Evolutionary conservation across 2,797 vertebrate species (phyloP).

Genomic region (Lagocephalus sceleratus): DNA sequence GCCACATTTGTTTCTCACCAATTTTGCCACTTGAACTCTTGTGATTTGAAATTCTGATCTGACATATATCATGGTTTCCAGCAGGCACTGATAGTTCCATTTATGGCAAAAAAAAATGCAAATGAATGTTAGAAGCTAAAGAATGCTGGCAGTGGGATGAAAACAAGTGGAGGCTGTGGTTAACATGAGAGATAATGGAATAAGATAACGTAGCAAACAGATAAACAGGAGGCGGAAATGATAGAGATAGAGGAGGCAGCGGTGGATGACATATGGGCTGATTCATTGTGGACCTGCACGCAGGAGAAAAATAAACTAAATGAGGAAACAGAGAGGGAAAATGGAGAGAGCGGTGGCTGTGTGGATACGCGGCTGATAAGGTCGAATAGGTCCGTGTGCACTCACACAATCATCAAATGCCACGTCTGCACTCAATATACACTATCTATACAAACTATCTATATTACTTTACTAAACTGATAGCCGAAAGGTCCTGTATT

Average conservation of each 20-base stretch:
- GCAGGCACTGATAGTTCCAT: neutral
- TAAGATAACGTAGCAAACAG: constrained; percentile 32
- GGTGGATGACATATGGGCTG: constrained; percentile 27
- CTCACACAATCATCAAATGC: too few relatives aligned
- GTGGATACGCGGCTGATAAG: neutral
- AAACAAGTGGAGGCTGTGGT: constrained; percentile 34
- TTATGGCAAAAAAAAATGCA: neutral
- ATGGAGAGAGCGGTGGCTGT: neutral
- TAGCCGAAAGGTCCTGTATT: too few relatives aligned
- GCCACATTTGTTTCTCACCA: too few relatives aligned
- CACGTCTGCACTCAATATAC: too few relatives aligned
- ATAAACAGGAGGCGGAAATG: constrained; percentile 46
- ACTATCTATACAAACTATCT: too few relatives aligned
- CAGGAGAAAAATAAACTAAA: constrained; percentile 20
- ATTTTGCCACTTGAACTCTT: too few relatives aligned
- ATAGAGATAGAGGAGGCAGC: constrained; percentile 36
- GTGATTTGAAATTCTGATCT: too few relatives aligned
- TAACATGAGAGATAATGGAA: constrained; percentile 38
- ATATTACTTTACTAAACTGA: too few relatives aligned
- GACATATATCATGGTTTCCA: too few relatives aligned
- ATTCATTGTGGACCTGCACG: constrained; percentile 21
- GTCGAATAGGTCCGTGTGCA: constrained; percentile 3
- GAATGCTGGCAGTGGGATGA: constrained; percentile 15
- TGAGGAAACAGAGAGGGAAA: constrained; percentile 6
- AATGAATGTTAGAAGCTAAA: constrained; percentile 7